These are phyloP conservation scores for Sylvilagus bachmani DNA, from an alignment of 2,113 vertebrate species.

Conservation along the genomic window DNA sequence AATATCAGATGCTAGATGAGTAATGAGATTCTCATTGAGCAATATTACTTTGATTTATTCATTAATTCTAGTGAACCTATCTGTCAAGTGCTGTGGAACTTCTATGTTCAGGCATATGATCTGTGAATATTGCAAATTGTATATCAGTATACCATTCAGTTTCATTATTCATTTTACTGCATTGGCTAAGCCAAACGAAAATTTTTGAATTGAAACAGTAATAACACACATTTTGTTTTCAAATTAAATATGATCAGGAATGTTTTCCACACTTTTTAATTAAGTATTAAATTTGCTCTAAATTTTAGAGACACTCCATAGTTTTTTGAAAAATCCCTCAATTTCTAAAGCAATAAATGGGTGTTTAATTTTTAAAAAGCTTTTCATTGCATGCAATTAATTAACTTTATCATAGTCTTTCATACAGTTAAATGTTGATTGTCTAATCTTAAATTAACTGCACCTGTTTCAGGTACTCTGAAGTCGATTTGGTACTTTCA, in stretches of 20 bases:
- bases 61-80: background rate
- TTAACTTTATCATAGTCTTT: background rate
- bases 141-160: background rate
- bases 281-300: background rate
- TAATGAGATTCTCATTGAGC: background rate
- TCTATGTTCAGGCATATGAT: background rate
- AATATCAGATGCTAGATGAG: background rate
- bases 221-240: background rate
- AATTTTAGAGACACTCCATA: background rate
- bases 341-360: background rate
- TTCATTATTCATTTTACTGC: background rate
- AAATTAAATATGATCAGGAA: background rate
- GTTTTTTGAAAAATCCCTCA: background rate
- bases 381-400: background rate
- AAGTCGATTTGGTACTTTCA: background rate
- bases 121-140: background rate
- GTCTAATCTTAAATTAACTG: slow-evolving; percentile 18
- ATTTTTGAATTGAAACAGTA: background rate
- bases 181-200: background rate
- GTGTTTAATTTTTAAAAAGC: slow-evolving; percentile 27
- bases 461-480: background rate
- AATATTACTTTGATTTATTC: background rate
- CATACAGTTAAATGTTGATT: background rate
- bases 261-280: background rate
- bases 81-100: background rate